A percentile compares a stretch with the other conserved stretches of the same genome.
Evolutionary conservation across 2,797 vertebrate genomes (phyloP).

Genomic region (Allobates femoralis): DNA sequence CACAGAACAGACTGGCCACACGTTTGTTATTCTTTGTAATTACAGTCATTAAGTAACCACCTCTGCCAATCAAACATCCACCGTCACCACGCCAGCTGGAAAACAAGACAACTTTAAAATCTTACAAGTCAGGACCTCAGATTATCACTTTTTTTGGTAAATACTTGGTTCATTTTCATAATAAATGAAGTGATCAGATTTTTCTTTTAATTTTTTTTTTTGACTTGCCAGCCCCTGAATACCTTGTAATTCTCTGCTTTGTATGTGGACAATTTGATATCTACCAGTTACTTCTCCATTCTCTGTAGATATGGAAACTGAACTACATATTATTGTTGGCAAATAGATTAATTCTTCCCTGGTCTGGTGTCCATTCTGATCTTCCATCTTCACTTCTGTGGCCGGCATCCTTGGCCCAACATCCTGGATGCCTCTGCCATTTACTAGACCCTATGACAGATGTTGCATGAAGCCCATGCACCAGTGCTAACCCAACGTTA

Average conservation of each 20-base stretch:
- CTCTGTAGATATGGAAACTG: background rate
- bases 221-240: background rate
- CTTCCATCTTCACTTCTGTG: no score
- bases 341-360: no score
- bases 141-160: background rate
- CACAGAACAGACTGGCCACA: conserved; percentile 92
- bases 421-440: no score
- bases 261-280: background rate
- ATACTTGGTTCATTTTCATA: no score
- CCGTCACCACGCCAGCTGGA: conserved; percentile 79
- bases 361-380: no score
- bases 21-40: conserved; percentile 98
- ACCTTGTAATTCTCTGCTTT: background rate
- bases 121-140: conserved; percentile 62
- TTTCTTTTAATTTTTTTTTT: background rate
- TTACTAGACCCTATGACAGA: no score
- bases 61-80: conserved; percentile 93
- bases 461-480: no score
- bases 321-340: background rate
- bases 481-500: no score
- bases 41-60: conserved; percentile 97
- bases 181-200: no score
- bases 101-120: conserved; percentile 68
- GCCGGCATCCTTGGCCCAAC: no score
- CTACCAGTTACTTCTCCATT: background rate